phyloP scores from a whole-genome alignment of 2,888 invertebrate species.

The Argyresthia goedartella region DNA sequence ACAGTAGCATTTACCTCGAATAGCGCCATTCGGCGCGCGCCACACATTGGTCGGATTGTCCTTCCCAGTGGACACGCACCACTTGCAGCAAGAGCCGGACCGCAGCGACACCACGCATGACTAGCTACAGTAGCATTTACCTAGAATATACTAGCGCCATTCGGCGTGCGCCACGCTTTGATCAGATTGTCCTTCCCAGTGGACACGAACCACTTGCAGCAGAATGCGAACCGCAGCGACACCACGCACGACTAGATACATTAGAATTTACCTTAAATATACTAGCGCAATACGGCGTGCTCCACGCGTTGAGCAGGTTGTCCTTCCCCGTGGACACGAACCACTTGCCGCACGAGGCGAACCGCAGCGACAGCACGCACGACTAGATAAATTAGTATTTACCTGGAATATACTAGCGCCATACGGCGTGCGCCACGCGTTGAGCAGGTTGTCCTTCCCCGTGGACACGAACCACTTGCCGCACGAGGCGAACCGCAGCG shows the following conservation, averaged over 20 bases:
- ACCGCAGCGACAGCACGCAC: slow-evolving; percentile 90
- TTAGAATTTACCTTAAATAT: no score
- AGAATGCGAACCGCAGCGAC: slow-evolving; percentile 90
- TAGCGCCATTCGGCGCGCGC: slow-evolving; percentile 95
- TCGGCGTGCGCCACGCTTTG: slow-evolving; percentile 96
- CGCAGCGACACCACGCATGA: slow-evolving; percentile 92
- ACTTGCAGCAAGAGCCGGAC: slow-evolving; percentile 96
- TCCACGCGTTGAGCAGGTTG: slow-evolving; percentile 94
- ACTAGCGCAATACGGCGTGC: slow-evolving; percentile 95
- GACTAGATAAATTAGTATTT: no score
- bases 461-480: slow-evolving; percentile 98
- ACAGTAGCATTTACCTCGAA: no score
- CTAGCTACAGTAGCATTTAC: no score
- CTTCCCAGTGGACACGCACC: slow-evolving; percentile 96
- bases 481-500: slow-evolving; percentile 90
- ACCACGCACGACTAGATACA: slow-evolving; percentile 96
- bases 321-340: slow-evolving; percentile 96
- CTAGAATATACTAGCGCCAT: no score
- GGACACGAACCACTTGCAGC: slow-evolving; percentile 97
- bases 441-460: slow-evolving; percentile 93
- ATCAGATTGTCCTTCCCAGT: slow-evolving; percentile 95
- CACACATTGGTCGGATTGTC: slow-evolving; percentile 95
- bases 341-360: slow-evolving; percentile 97
- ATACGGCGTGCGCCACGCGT: slow-evolving; percentile 96
- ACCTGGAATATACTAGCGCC: no score